These are phyloP conservation scores for Serrognathus titanus DNA, from an alignment of 2,888 invertebrate genomes.

Conservation along the genomic window DNA sequence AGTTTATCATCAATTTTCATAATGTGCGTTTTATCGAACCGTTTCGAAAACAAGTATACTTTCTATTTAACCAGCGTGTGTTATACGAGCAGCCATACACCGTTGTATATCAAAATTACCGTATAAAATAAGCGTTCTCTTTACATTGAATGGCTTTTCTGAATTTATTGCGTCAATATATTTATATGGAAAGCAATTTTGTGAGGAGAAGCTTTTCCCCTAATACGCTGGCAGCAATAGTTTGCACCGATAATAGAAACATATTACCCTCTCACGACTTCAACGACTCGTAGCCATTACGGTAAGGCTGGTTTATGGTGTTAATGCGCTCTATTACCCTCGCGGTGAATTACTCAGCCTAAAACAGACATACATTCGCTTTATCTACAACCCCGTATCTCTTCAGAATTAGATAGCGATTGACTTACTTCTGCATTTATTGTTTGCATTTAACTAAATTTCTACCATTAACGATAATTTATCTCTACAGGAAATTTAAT, in stretches of 20 bases:
- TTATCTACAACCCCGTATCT: constrained; percentile 28
- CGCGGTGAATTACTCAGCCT: constrained; percentile 43
- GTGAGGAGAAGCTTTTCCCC: constrained; percentile 29
- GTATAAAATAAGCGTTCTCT: constrained; percentile 49
- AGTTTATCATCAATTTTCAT: too few species aligned
- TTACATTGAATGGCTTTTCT: constrained; percentile 47
- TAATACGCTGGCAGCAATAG: constrained; percentile 43
- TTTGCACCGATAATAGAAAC: constrained; percentile 52
- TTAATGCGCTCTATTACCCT: constrained; percentile 50
- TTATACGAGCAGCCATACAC: constrained; percentile 8
- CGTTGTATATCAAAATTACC: constrained; percentile 32
- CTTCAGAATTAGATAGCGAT: not conserved
- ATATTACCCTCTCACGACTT: constrained; percentile 51
- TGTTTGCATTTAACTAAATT: too few species aligned
- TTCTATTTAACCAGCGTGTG: not conserved
- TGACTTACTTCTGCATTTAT: too few species aligned
- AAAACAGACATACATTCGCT: constrained; percentile 38
- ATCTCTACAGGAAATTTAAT: too few species aligned
- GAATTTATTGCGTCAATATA: constrained; percentile 52
- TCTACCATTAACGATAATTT: too few species aligned
- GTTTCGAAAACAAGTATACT: too few species aligned
- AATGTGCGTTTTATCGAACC: too few species aligned
- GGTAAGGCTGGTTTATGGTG: constrained; percentile 51
- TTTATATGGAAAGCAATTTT: constrained; percentile 52
- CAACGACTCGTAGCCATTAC: constrained; percentile 50